Evolutionary conservation across 1,140 invertebrate genomes (phyloP).

Genomic region (Paracyclopina nana): DNA sequence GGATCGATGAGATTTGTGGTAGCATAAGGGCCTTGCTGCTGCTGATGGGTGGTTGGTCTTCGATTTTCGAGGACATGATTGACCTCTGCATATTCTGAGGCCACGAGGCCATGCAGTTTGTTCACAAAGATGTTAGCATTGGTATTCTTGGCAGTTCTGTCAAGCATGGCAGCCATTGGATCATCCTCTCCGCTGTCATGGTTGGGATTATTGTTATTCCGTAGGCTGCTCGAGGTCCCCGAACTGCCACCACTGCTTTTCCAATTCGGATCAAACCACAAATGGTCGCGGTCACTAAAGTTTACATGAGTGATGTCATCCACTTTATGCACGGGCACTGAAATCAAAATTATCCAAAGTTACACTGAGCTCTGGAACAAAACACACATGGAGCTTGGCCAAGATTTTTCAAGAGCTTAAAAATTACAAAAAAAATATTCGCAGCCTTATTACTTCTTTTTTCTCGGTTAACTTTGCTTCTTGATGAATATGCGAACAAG

Average conservation of each 20-base stretch:
- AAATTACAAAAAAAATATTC: too few species aligned
- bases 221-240: neutral
- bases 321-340: conserved; percentile 12
- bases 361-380: too few species aligned
- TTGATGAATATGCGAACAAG: too few species aligned
- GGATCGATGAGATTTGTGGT: neutral
- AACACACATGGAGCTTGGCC: too few species aligned
- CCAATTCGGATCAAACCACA: conserved; percentile 8
- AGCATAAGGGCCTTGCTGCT: conserved; percentile 4
- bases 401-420: too few species aligned
- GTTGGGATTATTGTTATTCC: neutral
- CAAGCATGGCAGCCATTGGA: neutral
- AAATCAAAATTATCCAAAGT: neutral
- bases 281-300: conserved; percentile 8
- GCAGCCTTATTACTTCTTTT: too few species aligned
- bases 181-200: neutral
- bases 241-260: neutral
- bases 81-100: neutral
- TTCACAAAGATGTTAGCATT: neutral
- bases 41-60: neutral
- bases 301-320: conserved; percentile 9
- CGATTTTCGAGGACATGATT: neutral
- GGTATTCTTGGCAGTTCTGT: neutral
- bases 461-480: too few species aligned
- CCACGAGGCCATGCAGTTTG: neutral